phyloP scores from a whole-genome alignment of 2,888 invertebrate species.

The Temnothorax rugatulus region DNA sequence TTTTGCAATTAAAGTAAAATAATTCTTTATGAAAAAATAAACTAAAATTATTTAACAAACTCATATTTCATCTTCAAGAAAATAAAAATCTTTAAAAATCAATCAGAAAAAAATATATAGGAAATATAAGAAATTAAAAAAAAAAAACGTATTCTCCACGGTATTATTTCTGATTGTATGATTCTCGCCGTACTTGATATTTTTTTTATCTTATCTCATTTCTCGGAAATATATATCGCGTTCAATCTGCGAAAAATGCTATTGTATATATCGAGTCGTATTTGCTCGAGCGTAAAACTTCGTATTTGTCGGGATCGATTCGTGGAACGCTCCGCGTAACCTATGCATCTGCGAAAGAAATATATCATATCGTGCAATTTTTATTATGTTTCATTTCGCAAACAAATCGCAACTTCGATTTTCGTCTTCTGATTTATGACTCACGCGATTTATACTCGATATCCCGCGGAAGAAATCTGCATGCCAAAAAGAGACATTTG shows the following conservation, averaged over 20 bases:
- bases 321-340: background rate
- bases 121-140: conserved; percentile 6
- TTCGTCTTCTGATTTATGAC: conserved; percentile 8
- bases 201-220: conserved; percentile 16
- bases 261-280: background rate
- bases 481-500: conserved; percentile 14
- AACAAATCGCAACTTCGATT: conserved; percentile 23
- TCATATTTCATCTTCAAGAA: background rate
- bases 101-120: background rate
- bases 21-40: background rate
- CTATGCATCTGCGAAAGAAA: conserved; percentile 4
- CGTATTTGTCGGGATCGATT: conserved; percentile 9
- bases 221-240: background rate
- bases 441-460: conserved; percentile 26
- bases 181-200: background rate
- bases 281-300: conserved; percentile 13
- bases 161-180: background rate
- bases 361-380: background rate
- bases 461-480: background rate
- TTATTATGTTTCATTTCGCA: background rate
- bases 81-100: background rate
- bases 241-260: background rate
- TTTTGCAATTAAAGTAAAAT: background rate
- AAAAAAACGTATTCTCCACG: background rate
- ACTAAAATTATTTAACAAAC: background rate